Base-by-base conservation (phyloP, 2,888 invertebrate species). In the Enchytraeus crypticus region DNA sequence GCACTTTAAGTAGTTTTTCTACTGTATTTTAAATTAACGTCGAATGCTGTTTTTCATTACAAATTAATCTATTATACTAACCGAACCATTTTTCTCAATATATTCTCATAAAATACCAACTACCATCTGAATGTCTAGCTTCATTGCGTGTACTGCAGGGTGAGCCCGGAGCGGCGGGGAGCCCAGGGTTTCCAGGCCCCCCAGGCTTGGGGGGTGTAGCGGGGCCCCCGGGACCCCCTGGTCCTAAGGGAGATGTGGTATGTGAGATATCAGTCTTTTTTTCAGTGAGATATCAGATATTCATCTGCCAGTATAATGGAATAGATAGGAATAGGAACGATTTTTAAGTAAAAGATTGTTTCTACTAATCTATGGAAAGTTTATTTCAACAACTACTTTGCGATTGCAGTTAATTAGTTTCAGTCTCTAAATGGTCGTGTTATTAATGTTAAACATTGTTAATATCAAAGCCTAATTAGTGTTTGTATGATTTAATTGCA, bases 241-340 rank as follows among this genome's bases (percentile, higher is more conserved):
- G 64, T 14, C 26, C 59, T 32, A 65, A 65, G 49, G 65, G 65
- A 51, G 65, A 65, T 21, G 23, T 21, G 11, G 64, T 64, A 27
- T 33, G 62, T 34, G 21, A 32, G 33, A 43, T 11, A 30, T 45
- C 46, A 45, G 14, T 32, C 4, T 56, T 1, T 45, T 23, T 11
- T 56, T 21, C 23, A 14, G 2, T 26, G 14, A 18, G 23, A 29
- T n/a, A n/a, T n/a, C n/a, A n/a, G n/a, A n/a, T n/a, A n/a, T n/a
- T n/a, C n/a, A n/a, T n/a, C n/a, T n/a, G 4, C 47, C 47, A 18
- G 26, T 23, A 21, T 26, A 47, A 47, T 18, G 26, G 18, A 11
- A 11, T 18, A 38, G 11, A 11, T 18, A 38, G 11, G 11, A 38
- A 11, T 18, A n/a, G n/a, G n/a, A n/a, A n/a, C n/a, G n/a, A n/a